A percentile compares a stretch with the other conserved stretches of the same genome.
Conservation (phyloP, 2,797 vertebrate genomes). For the Sylvia borin region DNA sequence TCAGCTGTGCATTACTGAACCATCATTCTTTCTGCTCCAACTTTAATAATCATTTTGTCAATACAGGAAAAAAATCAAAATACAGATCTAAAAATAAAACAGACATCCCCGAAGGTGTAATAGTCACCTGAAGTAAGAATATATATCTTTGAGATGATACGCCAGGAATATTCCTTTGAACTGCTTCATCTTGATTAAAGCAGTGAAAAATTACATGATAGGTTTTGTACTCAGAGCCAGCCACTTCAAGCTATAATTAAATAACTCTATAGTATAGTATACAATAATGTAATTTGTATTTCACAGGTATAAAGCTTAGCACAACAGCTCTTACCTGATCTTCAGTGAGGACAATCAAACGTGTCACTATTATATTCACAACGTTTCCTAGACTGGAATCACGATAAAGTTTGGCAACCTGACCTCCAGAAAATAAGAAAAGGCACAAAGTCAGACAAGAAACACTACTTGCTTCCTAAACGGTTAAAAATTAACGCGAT, state of each 20-base stretch:
- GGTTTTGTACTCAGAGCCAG: slow-evolving; percentile 47
- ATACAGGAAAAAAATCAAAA: slow-evolving; percentile 46
- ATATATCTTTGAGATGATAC: slow-evolving; percentile 33
- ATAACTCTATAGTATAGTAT: neutral
- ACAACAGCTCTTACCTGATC: slow-evolving; percentile 89
- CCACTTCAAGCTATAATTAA: slow-evolving; percentile 46
- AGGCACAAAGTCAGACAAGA: slow-evolving; percentile 99
- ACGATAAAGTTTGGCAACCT: slow-evolving; percentile 99
- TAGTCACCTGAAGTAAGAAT: slow-evolving; percentile 33
- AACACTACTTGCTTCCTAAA: slow-evolving; percentile 20
- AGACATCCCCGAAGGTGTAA: slow-evolving; percentile 8
- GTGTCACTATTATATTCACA: slow-evolving; percentile 99
- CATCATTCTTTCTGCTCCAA: slow-evolving; percentile 67
- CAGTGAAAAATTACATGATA: slow-evolving; percentile 29
- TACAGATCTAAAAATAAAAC: slow-evolving; percentile 56
- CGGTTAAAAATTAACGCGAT: neutral
- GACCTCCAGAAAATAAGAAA: slow-evolving; percentile 99
- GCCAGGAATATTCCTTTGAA: slow-evolving; percentile 39
- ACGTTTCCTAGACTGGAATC: slow-evolving; percentile 99
- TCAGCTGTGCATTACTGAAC: slow-evolving; percentile 73
- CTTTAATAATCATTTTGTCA: slow-evolving; percentile 69
- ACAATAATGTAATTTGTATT: neutral
- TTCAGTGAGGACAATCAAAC: slow-evolving; percentile 97
- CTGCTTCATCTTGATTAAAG: slow-evolving; percentile 54
- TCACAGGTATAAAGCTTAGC: neutral